phyloP scores from a whole-genome alignment of 1,140 invertebrate genomes.

The Caerostris extrusa region DNA sequence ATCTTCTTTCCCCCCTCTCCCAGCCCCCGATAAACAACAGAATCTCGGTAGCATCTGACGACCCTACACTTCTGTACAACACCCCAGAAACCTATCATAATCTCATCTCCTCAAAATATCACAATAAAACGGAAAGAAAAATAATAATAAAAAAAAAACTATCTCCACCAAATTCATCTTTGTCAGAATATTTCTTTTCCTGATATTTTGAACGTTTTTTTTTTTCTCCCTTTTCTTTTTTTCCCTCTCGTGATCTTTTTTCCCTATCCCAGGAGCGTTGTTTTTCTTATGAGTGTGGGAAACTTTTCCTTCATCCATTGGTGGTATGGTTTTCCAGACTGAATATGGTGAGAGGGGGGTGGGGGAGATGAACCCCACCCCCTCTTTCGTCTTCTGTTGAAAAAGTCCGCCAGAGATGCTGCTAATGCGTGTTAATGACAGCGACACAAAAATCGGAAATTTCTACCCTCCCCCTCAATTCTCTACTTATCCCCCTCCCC shows the following conservation, averaged over 20 bases:
- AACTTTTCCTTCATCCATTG: neutral
- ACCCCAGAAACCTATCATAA: neutral
- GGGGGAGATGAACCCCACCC: neutral
- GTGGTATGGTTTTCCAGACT: neutral
- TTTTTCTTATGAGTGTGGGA: neutral
- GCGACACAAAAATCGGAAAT: neutral
- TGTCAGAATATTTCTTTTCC: neutral
- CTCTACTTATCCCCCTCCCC: neutral
- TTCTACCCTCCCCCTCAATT: neutral
- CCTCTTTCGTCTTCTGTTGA: neutral
- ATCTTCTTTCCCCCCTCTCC: neutral
- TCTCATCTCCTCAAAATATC: neutral
- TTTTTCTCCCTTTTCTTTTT: neutral
- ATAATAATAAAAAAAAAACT: neutral
- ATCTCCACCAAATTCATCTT: conserved; percentile 30
- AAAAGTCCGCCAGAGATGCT: neutral
- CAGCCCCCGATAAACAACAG: too few species aligned
- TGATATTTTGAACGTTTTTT: neutral
- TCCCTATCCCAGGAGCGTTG: neutral
- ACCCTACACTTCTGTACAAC: neutral
- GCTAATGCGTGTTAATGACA: conserved; percentile 41
- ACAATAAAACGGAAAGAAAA: too few species aligned
- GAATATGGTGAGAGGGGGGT: neutral
- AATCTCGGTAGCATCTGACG: neutral
- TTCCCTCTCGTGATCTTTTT: neutral